phyloP scores from a whole-genome alignment of 2,113 vertebrate genomes.

The Antechinus flavipes region DNA sequence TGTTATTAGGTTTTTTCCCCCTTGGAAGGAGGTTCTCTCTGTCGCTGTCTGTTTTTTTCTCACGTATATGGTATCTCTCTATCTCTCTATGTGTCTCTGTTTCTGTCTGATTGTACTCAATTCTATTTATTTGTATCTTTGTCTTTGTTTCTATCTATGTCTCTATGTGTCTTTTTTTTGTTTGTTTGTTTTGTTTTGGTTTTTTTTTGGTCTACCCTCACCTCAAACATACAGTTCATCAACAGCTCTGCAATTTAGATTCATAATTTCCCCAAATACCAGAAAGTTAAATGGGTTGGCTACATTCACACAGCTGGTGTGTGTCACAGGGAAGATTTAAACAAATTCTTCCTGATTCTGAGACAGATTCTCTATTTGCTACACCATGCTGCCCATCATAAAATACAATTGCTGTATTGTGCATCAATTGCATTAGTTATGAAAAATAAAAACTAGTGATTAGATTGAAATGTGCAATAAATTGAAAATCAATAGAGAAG shows the following conservation, averaged over 20 bases:
- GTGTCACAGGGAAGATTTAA: not conserved
- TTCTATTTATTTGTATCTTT: not conserved
- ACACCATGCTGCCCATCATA: not conserved
- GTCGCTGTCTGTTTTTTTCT: not conserved
- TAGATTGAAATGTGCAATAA: not conserved
- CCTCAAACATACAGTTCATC: not conserved
- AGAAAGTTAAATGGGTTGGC: not conserved
- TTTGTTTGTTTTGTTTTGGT: no score
- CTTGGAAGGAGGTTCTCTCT: not conserved
- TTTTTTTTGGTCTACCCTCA: not conserved
- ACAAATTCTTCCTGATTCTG: not conserved
- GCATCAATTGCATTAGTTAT: not conserved
- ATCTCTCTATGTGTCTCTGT: not conserved
- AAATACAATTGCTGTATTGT: not conserved
- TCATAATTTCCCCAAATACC: not conserved
- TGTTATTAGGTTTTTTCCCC: not conserved
- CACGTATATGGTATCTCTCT: not conserved
- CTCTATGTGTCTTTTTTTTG: not conserved
- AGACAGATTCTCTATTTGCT: not conserved
- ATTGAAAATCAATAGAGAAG: not conserved
- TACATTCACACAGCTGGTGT: not conserved
- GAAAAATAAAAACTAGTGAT: not conserved
- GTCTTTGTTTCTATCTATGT: not conserved
- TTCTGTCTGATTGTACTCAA: not conserved
- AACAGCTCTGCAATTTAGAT: not conserved